phyloP scores from a whole-genome alignment of 37 sponge, comb jelly and placozoan species.

The Amphimedon queenslandica region DNA sequence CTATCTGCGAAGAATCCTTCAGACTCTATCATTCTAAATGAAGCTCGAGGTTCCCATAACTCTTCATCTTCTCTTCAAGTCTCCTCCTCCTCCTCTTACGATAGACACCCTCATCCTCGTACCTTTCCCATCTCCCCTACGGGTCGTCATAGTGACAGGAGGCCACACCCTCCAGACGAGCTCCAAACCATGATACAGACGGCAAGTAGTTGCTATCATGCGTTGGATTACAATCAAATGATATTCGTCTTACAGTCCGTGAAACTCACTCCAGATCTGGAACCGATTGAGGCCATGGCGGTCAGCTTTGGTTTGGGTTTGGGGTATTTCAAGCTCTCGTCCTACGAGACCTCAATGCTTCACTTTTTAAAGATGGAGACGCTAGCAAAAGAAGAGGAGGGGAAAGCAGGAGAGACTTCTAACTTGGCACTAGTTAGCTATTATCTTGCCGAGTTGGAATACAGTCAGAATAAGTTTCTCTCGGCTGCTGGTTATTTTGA shows the following conservation, averaged over 20 bases:
- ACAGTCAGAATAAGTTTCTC: not conserved
- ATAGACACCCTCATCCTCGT: no score
- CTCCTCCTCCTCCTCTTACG: no score
- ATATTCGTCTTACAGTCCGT: not conserved
- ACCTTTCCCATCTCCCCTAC: no score
- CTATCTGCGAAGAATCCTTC: no score
- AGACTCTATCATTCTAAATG: no score
- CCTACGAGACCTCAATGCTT: slow-evolving; percentile 7
- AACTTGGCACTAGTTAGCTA: slow-evolving; percentile 24
- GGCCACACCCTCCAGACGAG: no score
- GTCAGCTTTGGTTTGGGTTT: slow-evolving; percentile 38
- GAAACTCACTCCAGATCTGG: not conserved
- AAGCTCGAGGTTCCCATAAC: no score
- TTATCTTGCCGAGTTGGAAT: slow-evolving; percentile 49
- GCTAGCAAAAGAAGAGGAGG: not conserved
- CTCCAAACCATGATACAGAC: not conserved
- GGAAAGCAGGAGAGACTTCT: not conserved
- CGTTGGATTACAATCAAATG: slow-evolving; percentile 46
- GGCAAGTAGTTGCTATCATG: slow-evolving; percentile 38
- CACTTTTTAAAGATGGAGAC: slow-evolving; percentile 7
- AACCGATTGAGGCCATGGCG: not conserved
- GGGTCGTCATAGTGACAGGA: no score
- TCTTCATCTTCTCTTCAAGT: no score
- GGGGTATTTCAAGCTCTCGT: slow-evolving; percentile 43
- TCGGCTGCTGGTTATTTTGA: slow-evolving; percentile 26